Evolutionary conservation across 2,797 vertebrate genomes (phyloP), one percentile per base, ranked within the genome.

Genomic region (Arrhamphus sclerolepis): DNA sequence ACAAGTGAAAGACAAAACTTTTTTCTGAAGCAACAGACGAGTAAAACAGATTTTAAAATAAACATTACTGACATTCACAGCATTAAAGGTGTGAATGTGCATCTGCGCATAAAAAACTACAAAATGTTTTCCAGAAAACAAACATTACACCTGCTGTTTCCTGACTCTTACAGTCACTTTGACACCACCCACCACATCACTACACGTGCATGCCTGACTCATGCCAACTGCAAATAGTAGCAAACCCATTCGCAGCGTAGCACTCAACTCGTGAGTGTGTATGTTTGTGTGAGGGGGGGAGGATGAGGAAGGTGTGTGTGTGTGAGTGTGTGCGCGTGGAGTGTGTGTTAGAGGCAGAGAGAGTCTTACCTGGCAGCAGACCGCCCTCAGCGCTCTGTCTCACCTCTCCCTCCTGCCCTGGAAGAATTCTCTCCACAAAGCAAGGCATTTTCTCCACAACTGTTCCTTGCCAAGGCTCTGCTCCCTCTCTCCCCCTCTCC

Each of bases 381-480:
- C 86, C 78, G 86, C 89, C 91, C 92, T 91, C 78, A 86, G 85
- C 72, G 89, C 87, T 92, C 83, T 86, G 89, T 78, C 90, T 92
- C 91, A 91, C 90, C 90, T 92, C 91, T 91, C 86, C 87, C 89
- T 90, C 91, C 87, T 88, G 90, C 89, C 90, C 90, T 91, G 92
- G 90, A 87, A 88, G 85, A 87, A 93, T 91, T 92, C 92, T 93
- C 89, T 92, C 93, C 87, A 93, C 91, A 90, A 93, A 92, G 89
- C 93, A 94, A 91, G 92, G 92, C 92, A 94, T 94, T 92, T 92
- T 92, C 86, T 92, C 89, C 88, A 86, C 83, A 89, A 88, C 82
- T 87, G 87, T 81, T 91, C 82, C 77, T 82, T 86, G 81, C 79
- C 88, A 87, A 87, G 82, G 82, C 89, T 91, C 87, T 87, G 82